Base-by-base conservation (phyloP, 2,113 vertebrate species). In the Callorhinus ursinus region DNA sequence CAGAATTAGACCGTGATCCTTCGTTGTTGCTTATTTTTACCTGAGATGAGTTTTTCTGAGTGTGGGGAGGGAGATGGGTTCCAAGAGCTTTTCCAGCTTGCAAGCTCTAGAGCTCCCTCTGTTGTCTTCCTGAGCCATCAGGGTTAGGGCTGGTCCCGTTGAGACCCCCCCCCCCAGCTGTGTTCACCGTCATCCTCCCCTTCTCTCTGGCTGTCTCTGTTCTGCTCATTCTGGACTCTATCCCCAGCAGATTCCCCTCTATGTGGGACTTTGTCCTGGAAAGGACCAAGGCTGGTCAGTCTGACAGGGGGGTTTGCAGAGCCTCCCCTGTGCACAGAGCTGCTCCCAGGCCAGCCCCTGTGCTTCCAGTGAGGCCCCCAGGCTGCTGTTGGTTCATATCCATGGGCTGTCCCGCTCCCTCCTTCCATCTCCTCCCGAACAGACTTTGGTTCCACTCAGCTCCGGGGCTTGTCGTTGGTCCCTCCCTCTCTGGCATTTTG, bases 151-250 rank as follows among this genome's bases (percentile, higher is more conserved):
- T 33, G 24, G 19, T 8, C 13, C 71, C 42, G 4, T 0, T 7
- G 26, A 13, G 19, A 5, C 18, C 39, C 39, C 39, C 39, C 39
- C 33, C 19, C 24, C n/a, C n/a, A 4, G 51, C 39, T 72, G 2
- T 4, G 8, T 5, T 42, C 11, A 6, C 8, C 26, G 22, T 13
- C 31, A 1, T 1, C 19, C 19, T 24, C 21, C 46, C 0, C 10
- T 65, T 10, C 33, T 39, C 11, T 18, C 14, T n/a, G 8, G 22
- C 1, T 0, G 18, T 46, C 67, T 89, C 69, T 7, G 36, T 7
- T n/a, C 39, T 21, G 26, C 55, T 80, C 26, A 22, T 8, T 67
- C n/a, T 19, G 55, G 53, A 16, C n/a, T 93, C 49, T 61, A 12
- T 21, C 9, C 31, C 74, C 19, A 19, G 22, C 18, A 79, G 21